Conservation (phyloP, 2,113 vertebrate species). For the Poeciliopsis turrubarensis region DNA sequence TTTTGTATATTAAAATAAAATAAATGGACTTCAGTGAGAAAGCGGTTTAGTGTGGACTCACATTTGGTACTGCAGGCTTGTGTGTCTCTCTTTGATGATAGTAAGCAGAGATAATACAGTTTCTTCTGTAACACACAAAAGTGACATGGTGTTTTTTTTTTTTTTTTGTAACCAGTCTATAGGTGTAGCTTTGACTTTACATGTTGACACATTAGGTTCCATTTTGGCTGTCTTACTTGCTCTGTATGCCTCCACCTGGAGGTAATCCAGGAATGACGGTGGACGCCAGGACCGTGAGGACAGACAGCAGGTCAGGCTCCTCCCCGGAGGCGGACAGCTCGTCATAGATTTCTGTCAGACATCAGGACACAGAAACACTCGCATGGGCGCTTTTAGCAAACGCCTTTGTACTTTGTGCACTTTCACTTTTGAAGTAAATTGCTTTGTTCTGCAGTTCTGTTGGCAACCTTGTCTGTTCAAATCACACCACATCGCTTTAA, state of each 20-base stretch:
- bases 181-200: neutral
- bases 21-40: neutral
- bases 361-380: neutral
- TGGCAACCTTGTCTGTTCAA: too few species aligned
- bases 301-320: slow-evolving; percentile 76
- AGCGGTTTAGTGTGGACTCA: slow-evolving; percentile 44
- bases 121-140: slow-evolving; percentile 72
- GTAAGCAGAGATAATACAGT: slow-evolving; percentile 83
- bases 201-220: neutral
- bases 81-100: slow-evolving; percentile 78
- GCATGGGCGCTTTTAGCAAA: neutral
- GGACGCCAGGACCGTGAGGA: slow-evolving; percentile 81
- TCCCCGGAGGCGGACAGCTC: slow-evolving; percentile 73
- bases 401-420: neutral
- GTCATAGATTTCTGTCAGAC: slow-evolving; percentile 79
- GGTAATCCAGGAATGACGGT: slow-evolving; percentile 81
- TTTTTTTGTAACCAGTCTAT: neutral
- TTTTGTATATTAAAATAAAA: neutral
- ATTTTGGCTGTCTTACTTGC: slow-evolving; percentile 79
- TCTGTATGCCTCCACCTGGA: slow-evolving; percentile 84
- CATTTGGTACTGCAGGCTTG: slow-evolving; percentile 68
- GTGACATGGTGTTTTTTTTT: neutral
- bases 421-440: neutral
- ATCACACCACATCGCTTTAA: too few species aligned
- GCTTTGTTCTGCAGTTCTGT: too few species aligned